Evolutionary conservation across 2,888 invertebrate species (phyloP), one percentile per base, ranked within the genome.

Genomic region (Idaea dimidiata): DNA sequence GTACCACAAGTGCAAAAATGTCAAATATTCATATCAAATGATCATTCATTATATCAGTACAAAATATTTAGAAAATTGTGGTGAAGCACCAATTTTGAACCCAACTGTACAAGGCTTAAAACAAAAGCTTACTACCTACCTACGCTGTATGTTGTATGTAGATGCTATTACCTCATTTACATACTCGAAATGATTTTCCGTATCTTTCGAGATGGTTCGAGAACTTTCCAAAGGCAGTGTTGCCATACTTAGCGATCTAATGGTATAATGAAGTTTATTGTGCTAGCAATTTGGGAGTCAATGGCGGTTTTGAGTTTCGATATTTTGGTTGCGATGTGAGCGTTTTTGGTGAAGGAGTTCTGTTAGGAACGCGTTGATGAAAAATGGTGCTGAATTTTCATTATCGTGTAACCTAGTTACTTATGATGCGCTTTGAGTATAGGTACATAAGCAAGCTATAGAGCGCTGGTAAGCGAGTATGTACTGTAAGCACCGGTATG

Each of bases 121-220:
- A 75, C 71, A 75, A 75, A 74, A 73, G 67, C 70, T 72, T 68
- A 8, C 10, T 43, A 43, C 14, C 8, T 43, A 43, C 43, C 43
- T 43, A 43, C 43, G 10, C 10, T 43, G 43, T 43, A 68, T 72
- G 71, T 67, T 68, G 73, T 77, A 80, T 79, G 79, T 72, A 80
- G 80, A 84, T 82, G 76, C 68, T 76, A 81, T 78, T 69, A 72
- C 69, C 72, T 60, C 67, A 84, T 86, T 86, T 84, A 78, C 84
- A 83, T 84, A 84, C 77, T 77, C 78, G 78, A 82, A 86, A 86
- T 85, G 76, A 84, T 84, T 82, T 77, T 76, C 73, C 75, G 80
- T 74, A 72, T 74, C 70, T 66, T 64, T 60, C 59, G 66, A 63
- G 66, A 65, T 62, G 60, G 68, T 68, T 62, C 62, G 65, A 60